phyloP scores from a whole-genome alignment of 2,113 vertebrate genomes.

The Neodontobutis hainanensis region DNA sequence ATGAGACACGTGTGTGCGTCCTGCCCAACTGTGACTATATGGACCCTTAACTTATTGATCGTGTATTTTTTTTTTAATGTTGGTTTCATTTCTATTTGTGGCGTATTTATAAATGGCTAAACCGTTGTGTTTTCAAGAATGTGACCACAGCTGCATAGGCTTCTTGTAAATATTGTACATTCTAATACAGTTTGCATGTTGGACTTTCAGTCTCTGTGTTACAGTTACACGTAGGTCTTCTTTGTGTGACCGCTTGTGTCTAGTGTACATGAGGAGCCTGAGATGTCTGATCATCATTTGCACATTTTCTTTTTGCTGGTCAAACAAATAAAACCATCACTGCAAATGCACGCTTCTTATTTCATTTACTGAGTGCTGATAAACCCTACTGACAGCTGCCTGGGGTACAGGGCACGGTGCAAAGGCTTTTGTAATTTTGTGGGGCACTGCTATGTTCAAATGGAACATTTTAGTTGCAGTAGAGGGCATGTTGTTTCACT shows the following conservation, averaged over 20 bases:
- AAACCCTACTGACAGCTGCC: slow-evolving; percentile 16
- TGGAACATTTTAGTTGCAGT: slow-evolving; percentile 29
- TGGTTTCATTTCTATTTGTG: slow-evolving; percentile 68
- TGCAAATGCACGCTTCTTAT: slow-evolving; percentile 58
- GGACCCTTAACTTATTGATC: slow-evolving; percentile 77
- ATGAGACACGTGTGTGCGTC: slow-evolving; percentile 83
- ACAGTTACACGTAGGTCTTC: slow-evolving; percentile 43
- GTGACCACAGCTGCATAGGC: slow-evolving; percentile 65
- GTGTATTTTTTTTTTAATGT: slow-evolving; percentile 63
- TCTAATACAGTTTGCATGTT: slow-evolving; percentile 74
- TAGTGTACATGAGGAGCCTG: slow-evolving; percentile 20
- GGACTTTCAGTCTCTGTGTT: slow-evolving; percentile 62
- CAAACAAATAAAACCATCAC: slow-evolving; percentile 69
- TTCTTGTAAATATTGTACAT: slow-evolving; percentile 73
- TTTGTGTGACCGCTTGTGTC: slow-evolving; percentile 42
- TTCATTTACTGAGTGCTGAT: slow-evolving; percentile 38
- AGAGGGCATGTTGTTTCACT: background rate
- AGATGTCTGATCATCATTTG: slow-evolving; percentile 67
- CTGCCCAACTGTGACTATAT: slow-evolving; percentile 63
- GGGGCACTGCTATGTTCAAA: slow-evolving; percentile 17
- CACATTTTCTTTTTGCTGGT: slow-evolving; percentile 67
- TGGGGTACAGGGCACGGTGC: slow-evolving; percentile 2
- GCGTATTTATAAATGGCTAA: slow-evolving; percentile 76
- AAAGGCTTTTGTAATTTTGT: slow-evolving; percentile 21
- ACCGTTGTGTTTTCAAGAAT: slow-evolving; percentile 59